These are phyloP conservation scores for Poecilia latipinna DNA, from an alignment of 2,113 vertebrate species.

Conservation along the genomic window DNA sequence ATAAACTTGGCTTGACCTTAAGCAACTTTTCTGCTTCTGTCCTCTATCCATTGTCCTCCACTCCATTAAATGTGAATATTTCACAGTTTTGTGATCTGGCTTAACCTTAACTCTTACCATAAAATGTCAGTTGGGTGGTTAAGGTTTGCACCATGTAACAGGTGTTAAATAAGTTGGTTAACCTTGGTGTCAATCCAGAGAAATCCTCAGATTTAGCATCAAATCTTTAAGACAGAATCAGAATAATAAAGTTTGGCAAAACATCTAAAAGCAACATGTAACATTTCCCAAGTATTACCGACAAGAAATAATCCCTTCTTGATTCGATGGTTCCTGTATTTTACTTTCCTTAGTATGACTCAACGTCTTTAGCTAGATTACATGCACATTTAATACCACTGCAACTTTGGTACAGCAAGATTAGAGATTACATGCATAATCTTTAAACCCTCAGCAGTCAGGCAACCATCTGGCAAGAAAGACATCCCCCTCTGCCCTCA, in stretches of 20 bases:
- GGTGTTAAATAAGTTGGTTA: too few species aligned
- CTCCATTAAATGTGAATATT: neutral
- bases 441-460: conserved; percentile 21
- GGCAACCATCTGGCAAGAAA: conserved; percentile 39
- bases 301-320: too few species aligned
- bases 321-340: neutral
- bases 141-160: too few species aligned
- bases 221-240: neutral
- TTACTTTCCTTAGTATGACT: neutral
- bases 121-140: neutral
- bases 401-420: conserved; percentile 8
- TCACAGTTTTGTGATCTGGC: conserved; percentile 2
- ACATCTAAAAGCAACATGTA: neutral
- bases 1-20: too few species aligned
- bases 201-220: too few species aligned
- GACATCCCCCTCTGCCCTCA: neutral
- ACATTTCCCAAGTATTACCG: neutral
- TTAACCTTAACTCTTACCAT: neutral
- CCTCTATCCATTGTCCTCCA: neutral
- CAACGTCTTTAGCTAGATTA: neutral
- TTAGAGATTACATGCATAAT: conserved; percentile 41
- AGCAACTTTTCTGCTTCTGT: neutral
- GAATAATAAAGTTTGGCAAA: neutral
- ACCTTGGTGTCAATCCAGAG: too few species aligned
- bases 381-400: conserved; percentile 9